These are phyloP conservation scores for Sebastes hubbsi DNA, from an alignment of 2,797 vertebrate genomes.

Conservation along the genomic window DNA sequence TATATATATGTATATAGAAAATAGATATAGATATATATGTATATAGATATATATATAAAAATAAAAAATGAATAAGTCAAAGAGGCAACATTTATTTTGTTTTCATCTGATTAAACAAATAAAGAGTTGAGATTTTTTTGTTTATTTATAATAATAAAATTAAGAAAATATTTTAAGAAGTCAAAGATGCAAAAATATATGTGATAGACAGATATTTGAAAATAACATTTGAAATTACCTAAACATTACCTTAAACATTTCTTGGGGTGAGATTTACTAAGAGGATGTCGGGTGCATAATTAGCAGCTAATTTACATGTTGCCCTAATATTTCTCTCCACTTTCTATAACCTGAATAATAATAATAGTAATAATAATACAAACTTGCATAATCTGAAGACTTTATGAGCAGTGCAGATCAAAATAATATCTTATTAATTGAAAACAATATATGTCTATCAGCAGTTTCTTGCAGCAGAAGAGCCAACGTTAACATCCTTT, in stretches of 20 bases:
- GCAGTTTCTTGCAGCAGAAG: not conserved
- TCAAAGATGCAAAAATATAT: no score
- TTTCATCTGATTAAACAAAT: not conserved
- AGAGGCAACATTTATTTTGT: not conserved
- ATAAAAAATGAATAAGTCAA: not conserved
- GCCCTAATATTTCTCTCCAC: not conserved
- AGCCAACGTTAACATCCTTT: not conserved
- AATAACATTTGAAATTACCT: not conserved
- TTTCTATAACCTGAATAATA: not conserved
- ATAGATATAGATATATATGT: no score
- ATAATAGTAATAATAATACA: no score
- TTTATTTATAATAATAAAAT: not conserved
- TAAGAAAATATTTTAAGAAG: not conserved
- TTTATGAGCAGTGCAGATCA: not conserved
- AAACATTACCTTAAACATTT: not conserved
- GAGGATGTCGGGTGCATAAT: not conserved
- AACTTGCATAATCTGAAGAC: no score
- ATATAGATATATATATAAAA: no score
- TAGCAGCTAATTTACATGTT: not conserved
- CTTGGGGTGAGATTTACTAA: no score
- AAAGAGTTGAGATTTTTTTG: not conserved
- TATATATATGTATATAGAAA: no score
- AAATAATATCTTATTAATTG: not conserved
- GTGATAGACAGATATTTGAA: not conserved
- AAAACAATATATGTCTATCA: not conserved